These are phyloP conservation scores for Listronotus bonariensis DNA, from an alignment of 1,140 invertebrate genomes.

Conservation along the genomic window DNA sequence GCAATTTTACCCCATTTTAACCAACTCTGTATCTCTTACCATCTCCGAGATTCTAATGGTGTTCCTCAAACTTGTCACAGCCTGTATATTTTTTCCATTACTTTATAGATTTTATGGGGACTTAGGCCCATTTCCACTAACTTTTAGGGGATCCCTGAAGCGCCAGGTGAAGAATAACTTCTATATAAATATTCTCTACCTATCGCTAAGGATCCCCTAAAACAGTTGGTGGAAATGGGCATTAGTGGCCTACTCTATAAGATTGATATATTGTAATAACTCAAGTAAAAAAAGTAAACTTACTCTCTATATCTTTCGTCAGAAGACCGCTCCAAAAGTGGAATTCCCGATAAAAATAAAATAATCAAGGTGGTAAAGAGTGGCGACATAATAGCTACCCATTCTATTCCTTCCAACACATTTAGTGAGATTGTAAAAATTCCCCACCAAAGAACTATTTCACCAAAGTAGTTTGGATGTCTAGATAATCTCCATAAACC, in stretches of 20 bases:
- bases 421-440: constrained; percentile 89
- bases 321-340: constrained; percentile 79
- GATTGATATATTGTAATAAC: background rate
- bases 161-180: too few relatives aligned
- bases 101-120: too few relatives aligned
- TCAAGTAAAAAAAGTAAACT: constrained; percentile 53
- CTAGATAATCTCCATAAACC: constrained; percentile 88
- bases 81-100: too few relatives aligned
- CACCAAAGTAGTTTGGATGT: constrained; percentile 95
- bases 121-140: too few relatives aligned
- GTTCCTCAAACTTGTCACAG: too few relatives aligned
- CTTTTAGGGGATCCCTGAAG: too few relatives aligned
- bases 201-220: too few relatives aligned
- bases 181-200: too few relatives aligned
- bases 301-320: constrained; percentile 88
- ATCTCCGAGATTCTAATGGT: too few relatives aligned
- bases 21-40: too few relatives aligned
- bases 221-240: too few relatives aligned
- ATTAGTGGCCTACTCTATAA: background rate
- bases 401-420: constrained; percentile 79
- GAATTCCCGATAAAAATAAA: constrained; percentile 86
- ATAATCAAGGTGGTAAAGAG: constrained; percentile 88
- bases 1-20: too few relatives aligned
- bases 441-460: constrained; percentile 93
- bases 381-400: constrained; percentile 84